Conservation (phyloP, 2,113 vertebrate species). For the Damaliscus lunatus region DNA sequence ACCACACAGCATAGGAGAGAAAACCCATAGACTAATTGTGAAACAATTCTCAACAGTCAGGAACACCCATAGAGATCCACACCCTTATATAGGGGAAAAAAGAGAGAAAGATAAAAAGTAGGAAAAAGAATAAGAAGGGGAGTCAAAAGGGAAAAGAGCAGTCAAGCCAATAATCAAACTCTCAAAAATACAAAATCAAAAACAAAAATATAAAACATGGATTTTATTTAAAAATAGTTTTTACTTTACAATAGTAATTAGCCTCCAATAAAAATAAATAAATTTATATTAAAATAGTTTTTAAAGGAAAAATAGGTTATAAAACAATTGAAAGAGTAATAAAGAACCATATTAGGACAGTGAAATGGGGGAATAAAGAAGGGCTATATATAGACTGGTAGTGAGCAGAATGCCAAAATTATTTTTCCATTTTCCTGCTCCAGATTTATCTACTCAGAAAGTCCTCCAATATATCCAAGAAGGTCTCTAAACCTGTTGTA, state of each 20-base stretch:
- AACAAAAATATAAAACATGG: neutral
- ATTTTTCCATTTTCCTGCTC: neutral
- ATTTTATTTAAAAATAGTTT: neutral
- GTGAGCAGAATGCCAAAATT: neutral
- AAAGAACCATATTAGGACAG: neutral
- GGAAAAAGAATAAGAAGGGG: neutral
- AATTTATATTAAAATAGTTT: neutral
- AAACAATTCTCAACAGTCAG: neutral
- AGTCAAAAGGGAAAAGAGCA: neutral
- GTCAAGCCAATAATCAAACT: neutral
- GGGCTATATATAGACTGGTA: neutral
- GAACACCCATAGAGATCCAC: neutral
- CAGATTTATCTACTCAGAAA: neutral
- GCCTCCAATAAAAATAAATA: too few relatives aligned
- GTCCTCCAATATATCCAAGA: neutral
- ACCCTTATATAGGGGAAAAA: neutral
- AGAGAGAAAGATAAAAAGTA: neutral
- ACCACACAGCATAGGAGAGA: neutral
- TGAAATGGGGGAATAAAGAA: neutral
- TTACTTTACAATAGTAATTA: too few relatives aligned
- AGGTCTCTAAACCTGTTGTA: neutral
- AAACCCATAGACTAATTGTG: neutral
- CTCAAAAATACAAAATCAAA: neutral
- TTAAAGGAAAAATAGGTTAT: neutral
- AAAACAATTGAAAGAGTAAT: neutral